Evolutionary conservation across 2,888 invertebrate genomes (phyloP).

Genomic region (Apoderus coryli): DNA sequence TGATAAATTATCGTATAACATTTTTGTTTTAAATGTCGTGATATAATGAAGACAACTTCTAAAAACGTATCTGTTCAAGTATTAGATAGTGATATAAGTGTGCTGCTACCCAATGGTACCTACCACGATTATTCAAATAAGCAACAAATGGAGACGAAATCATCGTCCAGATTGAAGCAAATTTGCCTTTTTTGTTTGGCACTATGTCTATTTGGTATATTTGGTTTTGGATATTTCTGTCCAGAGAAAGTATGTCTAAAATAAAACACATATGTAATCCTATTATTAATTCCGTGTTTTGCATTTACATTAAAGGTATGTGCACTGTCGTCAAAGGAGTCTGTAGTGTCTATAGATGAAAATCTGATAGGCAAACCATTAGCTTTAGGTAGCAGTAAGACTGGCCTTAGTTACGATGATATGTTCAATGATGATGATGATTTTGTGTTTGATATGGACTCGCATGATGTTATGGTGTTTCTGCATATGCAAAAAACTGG

Average conservation of each 20-base stretch:
- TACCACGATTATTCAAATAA: too few relatives aligned
- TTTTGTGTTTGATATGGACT: slow-evolving; percentile 79
- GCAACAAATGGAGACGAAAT: slow-evolving; percentile 71
- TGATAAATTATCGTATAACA: too few relatives aligned
- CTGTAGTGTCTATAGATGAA: slow-evolving; percentile 29
- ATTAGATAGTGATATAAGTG: slow-evolving; percentile 64
- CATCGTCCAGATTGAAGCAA: slow-evolving; percentile 64
- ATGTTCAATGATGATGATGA: slow-evolving; percentile 76
- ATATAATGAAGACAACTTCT: slow-evolving; percentile 33
- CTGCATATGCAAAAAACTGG: slow-evolving; percentile 98
- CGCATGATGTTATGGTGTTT: slow-evolving; percentile 94
- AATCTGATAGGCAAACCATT: slow-evolving; percentile 34
- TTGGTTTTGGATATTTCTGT: slow-evolving; percentile 82
- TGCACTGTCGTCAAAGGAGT: slow-evolving; percentile 51
- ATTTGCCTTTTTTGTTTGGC: slow-evolving; percentile 69
- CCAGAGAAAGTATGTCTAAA: slow-evolving; percentile 53
- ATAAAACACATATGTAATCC: slow-evolving; percentile 5
- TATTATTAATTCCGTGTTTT: too few relatives aligned
- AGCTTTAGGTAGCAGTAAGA: slow-evolving; percentile 35
- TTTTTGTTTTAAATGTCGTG: too few relatives aligned
- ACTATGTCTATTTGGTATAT: slow-evolving; percentile 71
- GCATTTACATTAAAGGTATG: slow-evolving; percentile 41
- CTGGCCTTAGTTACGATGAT: slow-evolving; percentile 71
- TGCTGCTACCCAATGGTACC: slow-evolving; percentile 61
- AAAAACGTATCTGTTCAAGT: slow-evolving; percentile 66